phyloP scores from a whole-genome alignment of 1,140 invertebrate species.

The Meloidogyne exigua region DNA sequence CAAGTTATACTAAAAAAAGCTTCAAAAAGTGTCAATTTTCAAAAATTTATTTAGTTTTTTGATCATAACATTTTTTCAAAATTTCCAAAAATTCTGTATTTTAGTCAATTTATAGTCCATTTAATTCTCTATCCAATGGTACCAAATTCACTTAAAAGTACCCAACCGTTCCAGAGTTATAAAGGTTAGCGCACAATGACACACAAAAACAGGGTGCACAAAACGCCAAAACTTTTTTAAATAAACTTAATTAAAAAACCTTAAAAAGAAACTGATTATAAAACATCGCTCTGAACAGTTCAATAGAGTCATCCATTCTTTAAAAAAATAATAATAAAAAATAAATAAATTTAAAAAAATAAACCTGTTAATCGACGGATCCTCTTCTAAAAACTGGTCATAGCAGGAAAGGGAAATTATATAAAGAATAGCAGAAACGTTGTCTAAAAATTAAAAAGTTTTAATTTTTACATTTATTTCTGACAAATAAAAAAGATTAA shows the following conservation, averaged over 20 bases:
- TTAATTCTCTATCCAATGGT: too few species aligned
- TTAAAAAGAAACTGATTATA: conserved; percentile 40
- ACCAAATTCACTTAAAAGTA: too few species aligned
- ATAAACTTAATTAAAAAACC: not conserved
- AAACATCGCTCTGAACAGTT: conserved; percentile 44
- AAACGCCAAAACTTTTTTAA: not conserved
- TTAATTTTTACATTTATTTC: too few species aligned
- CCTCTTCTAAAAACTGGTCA: conserved; percentile 49
- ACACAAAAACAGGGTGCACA: too few species aligned
- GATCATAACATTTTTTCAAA: too few species aligned
- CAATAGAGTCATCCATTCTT: conserved; percentile 43
- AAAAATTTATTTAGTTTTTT: too few species aligned
- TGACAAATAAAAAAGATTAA: not conserved
- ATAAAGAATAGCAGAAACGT: conserved; percentile 50
- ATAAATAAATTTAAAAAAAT: not conserved
- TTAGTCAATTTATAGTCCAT: too few species aligned
- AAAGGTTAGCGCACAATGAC: too few species aligned
- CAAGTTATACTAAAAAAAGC: too few species aligned
- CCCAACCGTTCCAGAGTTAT: too few species aligned
- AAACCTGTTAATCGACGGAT: conserved; percentile 40
- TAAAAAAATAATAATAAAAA: conserved; percentile 35
- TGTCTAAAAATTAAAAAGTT: conserved; percentile 36
- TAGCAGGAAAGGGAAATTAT: conserved; percentile 43
- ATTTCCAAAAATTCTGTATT: too few species aligned
- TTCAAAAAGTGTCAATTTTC: too few species aligned